Conservation (phyloP, 1,140 invertebrate genomes). For the Drosophila athabasca region DNA sequence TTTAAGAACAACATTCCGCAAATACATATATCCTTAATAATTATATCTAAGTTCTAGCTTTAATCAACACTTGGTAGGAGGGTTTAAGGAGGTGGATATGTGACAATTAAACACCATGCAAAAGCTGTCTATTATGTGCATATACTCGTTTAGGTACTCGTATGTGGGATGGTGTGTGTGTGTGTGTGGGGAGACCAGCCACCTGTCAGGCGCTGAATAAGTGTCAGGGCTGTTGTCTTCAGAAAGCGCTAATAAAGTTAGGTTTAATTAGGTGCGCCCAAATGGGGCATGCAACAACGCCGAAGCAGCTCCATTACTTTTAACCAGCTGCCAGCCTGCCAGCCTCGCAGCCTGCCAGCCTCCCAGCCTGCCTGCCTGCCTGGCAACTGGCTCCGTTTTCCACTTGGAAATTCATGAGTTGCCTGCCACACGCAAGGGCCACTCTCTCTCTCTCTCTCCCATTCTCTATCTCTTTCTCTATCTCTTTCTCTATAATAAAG, state of each 20-base stretch:
- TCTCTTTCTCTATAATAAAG: neutral
- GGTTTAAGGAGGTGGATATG: too few relatives aligned
- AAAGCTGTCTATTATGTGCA: too few relatives aligned
- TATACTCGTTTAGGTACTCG: too few relatives aligned
- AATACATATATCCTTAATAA: too few relatives aligned
- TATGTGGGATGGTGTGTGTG: too few relatives aligned
- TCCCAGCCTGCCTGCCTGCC: neutral
- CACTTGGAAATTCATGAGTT: conserved; percentile 74
- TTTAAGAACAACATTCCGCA: too few relatives aligned
- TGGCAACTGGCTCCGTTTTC: conserved; percentile 50
- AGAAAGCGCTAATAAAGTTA: conserved; percentile 75
- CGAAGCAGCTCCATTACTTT: conserved; percentile 48
- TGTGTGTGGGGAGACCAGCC: too few relatives aligned
- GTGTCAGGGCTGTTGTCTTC: neutral
- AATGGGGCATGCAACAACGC: conserved; percentile 59
- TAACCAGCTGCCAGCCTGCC: conserved; percentile 56
- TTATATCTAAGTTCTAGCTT: too few relatives aligned
- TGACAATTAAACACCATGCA: too few relatives aligned
- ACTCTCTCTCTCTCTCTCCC: neutral
- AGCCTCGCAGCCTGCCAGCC: too few relatives aligned
- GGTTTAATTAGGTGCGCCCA: conserved; percentile 75
- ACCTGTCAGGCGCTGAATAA: conserved; percentile 1
- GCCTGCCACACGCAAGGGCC: conserved; percentile 36
- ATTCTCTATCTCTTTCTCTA: too few relatives aligned
- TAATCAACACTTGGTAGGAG: too few relatives aligned